Evolutionary conservation across 2,113 vertebrate species (phyloP), one percentile per base, ranked within the genome.

Genomic region (Pholis gunnellus): DNA sequence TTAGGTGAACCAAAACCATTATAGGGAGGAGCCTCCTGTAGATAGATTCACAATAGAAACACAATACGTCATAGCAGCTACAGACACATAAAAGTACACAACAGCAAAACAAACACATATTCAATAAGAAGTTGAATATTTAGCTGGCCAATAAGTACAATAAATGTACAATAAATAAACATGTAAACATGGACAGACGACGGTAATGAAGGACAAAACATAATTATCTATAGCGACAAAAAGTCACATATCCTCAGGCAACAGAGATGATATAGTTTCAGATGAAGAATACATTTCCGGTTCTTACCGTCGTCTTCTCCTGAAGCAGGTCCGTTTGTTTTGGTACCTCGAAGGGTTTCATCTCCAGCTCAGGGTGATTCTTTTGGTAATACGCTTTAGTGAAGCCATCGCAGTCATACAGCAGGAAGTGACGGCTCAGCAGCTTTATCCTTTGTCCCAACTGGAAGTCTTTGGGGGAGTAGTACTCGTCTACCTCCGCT

Each of bases 1-100:
- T 99, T 97, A 20, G 96, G 78, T 2, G 96, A 88, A 5, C 98
- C 98, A 63, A 96, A 99, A 27, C 98, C 97, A 31, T 99, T 99
- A 78, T 99, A 99, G 1, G 97, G 97, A 77, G 98, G 97, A 84
- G 97, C 86, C 54, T 94, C 93, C 97, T 99, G 89, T 71, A 57
- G 56, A 57, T 1, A 27, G n/a, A 57, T 31, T 31, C 29, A 31
- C 3, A 31, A 31, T 31, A 31, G 31, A 31, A 31, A 31, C 4
- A 31, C 31, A 31, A n/a, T n/a, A 56, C 3, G 22, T 25, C 52
- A 54, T 27, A 25, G n/a, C 52, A 56, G 54, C n/a, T 11, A 27
- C 22, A 56, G 52, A 56, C n/a, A 11, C 22, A 22, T 9, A 3
- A 22, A 56, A 27, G 13, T 27, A 27, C 48, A 48, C 44, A 48